These are phyloP conservation scores for Tetropium fuscum DNA, from an alignment of 2,888 invertebrate genomes.

Conservation along the genomic window DNA sequence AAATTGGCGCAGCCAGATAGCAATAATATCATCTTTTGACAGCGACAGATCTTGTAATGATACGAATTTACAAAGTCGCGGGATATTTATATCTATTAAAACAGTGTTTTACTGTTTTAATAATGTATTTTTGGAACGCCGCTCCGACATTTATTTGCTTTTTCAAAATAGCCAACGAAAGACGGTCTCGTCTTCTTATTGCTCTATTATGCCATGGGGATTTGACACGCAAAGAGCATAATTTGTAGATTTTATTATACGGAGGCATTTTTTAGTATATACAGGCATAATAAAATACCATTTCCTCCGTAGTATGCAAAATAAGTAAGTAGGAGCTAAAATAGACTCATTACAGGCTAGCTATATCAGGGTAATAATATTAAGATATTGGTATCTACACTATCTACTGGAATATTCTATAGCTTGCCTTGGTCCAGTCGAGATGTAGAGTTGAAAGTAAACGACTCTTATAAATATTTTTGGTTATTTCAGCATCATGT, in stretches of 20 bases:
- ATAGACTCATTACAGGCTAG: too few relatives aligned
- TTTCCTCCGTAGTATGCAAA: too few relatives aligned
- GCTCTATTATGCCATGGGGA: conserved; percentile 12
- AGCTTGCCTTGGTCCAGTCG: too few relatives aligned
- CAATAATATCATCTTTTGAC: conserved; percentile 46
- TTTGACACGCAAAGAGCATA: conserved; percentile 31
- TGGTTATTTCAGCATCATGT: too few relatives aligned
- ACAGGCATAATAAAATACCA: too few relatives aligned
- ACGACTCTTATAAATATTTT: too few relatives aligned
- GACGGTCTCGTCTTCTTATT: conserved; percentile 41
- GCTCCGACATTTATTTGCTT: conserved; percentile 46
- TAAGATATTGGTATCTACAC: too few relatives aligned
- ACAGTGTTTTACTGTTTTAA: conserved; percentile 53
- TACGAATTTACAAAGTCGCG: conserved; percentile 55
- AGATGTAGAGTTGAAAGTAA: too few relatives aligned
- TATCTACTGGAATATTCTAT: too few relatives aligned
- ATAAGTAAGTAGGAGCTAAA: too few relatives aligned
- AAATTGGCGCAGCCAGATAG: conserved; percentile 28
- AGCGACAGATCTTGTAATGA: conserved; percentile 56
- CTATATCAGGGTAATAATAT: too few relatives aligned
- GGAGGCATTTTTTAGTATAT: conserved; percentile 4
- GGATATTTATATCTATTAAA: conserved; percentile 60
- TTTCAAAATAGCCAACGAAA: conserved; percentile 57
- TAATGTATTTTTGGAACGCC: conserved; percentile 44
- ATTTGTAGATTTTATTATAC: conserved; percentile 29